Evolutionary conservation across 2,797 vertebrate species (phyloP), one percentile per base, ranked within the genome.

Genomic region (Smutsia temminckii): DNA sequence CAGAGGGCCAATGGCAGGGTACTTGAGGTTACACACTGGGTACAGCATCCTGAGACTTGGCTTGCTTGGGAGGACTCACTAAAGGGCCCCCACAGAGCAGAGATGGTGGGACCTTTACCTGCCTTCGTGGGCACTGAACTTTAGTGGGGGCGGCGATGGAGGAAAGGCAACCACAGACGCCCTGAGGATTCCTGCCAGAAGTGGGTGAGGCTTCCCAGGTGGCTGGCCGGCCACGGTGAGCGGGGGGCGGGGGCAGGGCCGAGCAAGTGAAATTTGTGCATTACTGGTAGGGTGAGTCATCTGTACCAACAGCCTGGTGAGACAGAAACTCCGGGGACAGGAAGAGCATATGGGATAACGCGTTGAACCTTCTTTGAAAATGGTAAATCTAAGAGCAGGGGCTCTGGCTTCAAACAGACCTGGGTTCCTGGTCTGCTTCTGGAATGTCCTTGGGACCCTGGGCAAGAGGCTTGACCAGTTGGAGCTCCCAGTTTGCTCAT

Each of bases 221-320:
- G 80, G 81, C 88, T 27, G 0, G 75, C 72, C 79, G 34, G 23
- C 81, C 51, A 49, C 69, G 88, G 53, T n/a, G 23, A 85, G 51
- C 9, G 2, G 63, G 84, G 34, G 32, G 42, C 14, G 17, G 53
- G 64, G 87, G 34, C 46, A 18, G n/a, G 13, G 40, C 7, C 2
- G 1, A 34, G 14, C 17, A 7, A 59, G 89, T 61, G 29, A 86
- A 57, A 55, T 13, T 46, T 64, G 51, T 6, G 18, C 63, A 11
- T 91, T 89, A 69, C 83, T 2, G 94, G 89, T 34, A 83, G 80
- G 49, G 57, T 97, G 97, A 96, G 93, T 97, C 94, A 96, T 96
- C 85, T 91, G 93, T 95, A 55, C 95, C 97, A 85, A 86, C 27
- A 42, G 86, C 93, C 93, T 95, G 94, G 94, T 96, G 95, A 97